Percentiles rank a stretch among this genome's conserved stretches.
phyloP scores from a whole-genome alignment of 2,113 vertebrate species.

The Mola mola region DNA sequence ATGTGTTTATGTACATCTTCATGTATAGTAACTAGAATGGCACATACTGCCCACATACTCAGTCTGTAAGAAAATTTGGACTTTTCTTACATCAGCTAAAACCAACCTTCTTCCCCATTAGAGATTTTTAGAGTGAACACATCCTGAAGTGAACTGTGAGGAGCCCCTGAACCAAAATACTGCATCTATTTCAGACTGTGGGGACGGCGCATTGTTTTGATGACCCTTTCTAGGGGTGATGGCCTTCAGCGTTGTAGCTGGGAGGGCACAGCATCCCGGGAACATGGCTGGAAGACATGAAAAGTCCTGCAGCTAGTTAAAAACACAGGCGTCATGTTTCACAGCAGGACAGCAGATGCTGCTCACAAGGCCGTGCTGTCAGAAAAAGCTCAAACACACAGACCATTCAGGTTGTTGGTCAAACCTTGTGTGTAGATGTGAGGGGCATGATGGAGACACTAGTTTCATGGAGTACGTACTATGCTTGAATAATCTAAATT shows the following conservation, averaged over 20 bases:
- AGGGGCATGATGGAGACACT: no score
- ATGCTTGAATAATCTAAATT: no score
- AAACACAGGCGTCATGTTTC: conserved; percentile 57
- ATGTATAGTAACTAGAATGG: no score
- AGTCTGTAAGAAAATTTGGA: no score
- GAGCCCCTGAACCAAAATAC: not conserved
- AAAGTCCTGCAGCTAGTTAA: conserved; percentile 9
- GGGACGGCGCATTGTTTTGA: conserved; percentile 43
- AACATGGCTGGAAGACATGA: conserved; percentile 25
- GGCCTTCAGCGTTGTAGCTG: conserved; percentile 30
- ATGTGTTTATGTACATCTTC: no score
- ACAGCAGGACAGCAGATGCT: conserved; percentile 64
- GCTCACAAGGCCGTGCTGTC: conserved; percentile 5
- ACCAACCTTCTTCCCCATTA: no score
- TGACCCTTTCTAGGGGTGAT: conserved; percentile 36
- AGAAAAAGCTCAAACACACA: conserved; percentile 6
- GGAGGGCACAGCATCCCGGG: conserved; percentile 31
- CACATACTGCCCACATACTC: no score
- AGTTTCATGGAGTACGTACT: no score
- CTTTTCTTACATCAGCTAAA: no score
- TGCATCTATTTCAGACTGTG: conserved; percentile 32
- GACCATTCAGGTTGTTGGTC: not conserved
- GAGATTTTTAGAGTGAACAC: not conserved
- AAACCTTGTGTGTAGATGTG: no score
- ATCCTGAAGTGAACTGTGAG: not conserved